Percentiles rank a stretch among this genome's conserved stretches.
Evolutionary conservation across 2,113 vertebrate genomes (phyloP).

Genomic region (Marmota monax): DNA sequence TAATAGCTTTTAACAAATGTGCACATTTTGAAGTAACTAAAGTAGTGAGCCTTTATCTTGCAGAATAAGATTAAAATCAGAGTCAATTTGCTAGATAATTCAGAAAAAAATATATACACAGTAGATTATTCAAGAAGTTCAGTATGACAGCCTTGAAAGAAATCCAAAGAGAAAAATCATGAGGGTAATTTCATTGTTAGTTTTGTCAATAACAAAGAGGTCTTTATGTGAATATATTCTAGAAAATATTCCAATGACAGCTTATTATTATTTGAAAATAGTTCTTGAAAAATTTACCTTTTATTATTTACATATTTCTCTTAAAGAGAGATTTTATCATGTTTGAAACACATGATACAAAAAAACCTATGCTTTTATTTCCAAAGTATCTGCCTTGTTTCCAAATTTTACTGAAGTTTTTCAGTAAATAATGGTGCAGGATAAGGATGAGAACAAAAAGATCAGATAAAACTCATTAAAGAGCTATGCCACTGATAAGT

Average conservation of each 20-base stretch:
- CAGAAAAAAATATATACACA: not conserved
- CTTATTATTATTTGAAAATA: conserved; percentile 41
- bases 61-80: conserved; percentile 31
- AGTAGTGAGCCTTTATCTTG: not conserved
- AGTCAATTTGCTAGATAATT: not conserved
- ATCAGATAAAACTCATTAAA: conserved; percentile 38
- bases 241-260: conserved; percentile 4
- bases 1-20: not conserved
- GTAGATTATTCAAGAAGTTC: not conserved
- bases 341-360: not conserved
- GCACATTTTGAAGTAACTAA: not conserved
- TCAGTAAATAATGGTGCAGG: not conserved
- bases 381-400: not conserved
- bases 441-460: not conserved
- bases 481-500: not conserved
- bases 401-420: conserved; percentile 14
- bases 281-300: not conserved
- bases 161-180: not conserved
- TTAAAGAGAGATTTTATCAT: not conserved
- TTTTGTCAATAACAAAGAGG: not conserved
- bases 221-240: not conserved
- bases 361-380: conserved; percentile 12
- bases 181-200: not conserved
- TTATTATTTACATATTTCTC: not conserved
- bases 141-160: not conserved